Evolutionary conservation across 2,797 vertebrate species (phyloP).

Genomic region (Amblyraja radiata): DNA sequence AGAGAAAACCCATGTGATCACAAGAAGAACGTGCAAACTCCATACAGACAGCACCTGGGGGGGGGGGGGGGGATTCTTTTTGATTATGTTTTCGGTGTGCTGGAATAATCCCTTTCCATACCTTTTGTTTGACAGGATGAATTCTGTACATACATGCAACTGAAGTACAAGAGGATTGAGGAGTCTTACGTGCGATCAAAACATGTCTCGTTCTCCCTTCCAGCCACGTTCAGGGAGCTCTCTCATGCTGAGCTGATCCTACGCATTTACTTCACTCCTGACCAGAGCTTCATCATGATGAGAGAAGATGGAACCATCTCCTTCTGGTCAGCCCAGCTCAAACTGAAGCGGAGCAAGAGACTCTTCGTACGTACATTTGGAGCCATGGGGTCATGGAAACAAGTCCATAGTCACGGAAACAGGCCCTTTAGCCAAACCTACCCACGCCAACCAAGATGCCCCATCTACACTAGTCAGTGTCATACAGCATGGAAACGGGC

Average conservation of each 20-base stretch:
- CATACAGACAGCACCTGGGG: no score
- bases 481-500: no score
- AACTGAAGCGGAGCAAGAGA: conserved; percentile 61
- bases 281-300: conserved; percentile 60
- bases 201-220: conserved; percentile 58
- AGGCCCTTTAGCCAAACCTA: no score
- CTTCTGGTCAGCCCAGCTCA: conserved; percentile 68
- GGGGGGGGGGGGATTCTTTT: background rate
- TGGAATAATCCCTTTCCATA: background rate
- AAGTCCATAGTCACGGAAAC: no score
- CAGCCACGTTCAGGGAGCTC: conserved; percentile 51
- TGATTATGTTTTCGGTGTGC: background rate
- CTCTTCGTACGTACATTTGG: conserved; percentile 65
- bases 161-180: conserved; percentile 60
- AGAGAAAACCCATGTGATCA: no score
- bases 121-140: conserved; percentile 54
- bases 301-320: conserved; percentile 65
- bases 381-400: no score
- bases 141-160: conserved; percentile 65
- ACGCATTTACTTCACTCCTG: conserved; percentile 51
- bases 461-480: no score
- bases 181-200: conserved; percentile 50
- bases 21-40: no score
- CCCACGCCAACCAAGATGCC: no score
- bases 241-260: conserved; percentile 54